Conservation (phyloP, 2,113 vertebrate species). For the Ciconia stormi region DNA sequence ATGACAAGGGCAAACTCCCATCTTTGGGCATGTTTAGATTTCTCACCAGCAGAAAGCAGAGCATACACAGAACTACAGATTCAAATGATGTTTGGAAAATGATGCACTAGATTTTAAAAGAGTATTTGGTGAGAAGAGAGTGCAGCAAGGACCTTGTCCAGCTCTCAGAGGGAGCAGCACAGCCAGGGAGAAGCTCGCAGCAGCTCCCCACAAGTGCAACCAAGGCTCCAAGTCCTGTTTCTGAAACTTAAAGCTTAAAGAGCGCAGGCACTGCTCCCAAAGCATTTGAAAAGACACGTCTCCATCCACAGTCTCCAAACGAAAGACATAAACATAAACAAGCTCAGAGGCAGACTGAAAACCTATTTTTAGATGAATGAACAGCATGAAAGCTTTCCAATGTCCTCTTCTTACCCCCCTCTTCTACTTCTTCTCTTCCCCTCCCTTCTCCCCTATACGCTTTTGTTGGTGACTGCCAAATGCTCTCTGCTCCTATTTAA, state of each 20-base stretch:
- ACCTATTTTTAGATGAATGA: conserved; percentile 45
- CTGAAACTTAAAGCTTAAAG: background rate
- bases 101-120: background rate
- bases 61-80: background rate
- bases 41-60: background rate
- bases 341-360: background rate
- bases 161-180: background rate
- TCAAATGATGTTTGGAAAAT: background rate
- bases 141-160: background rate
- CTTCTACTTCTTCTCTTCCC: background rate
- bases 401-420: background rate
- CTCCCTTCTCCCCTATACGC: background rate
- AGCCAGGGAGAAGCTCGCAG: accelerated
- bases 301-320: background rate
- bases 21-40: background rate
- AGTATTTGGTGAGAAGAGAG: background rate
- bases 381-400: background rate
- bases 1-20: background rate
- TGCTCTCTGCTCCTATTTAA: background rate
- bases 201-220: accelerated
- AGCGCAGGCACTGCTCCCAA: background rate
- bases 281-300: background rate
- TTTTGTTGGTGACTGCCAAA: background rate
- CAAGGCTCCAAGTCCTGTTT: background rate
- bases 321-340: conserved; percentile 34